A percentile compares a stretch with the other conserved stretches of the same genome.
These are phyloP conservation scores for Armadillidium nasatum DNA, from an alignment of 1,140 invertebrate genomes.

Conservation along the genomic window DNA sequence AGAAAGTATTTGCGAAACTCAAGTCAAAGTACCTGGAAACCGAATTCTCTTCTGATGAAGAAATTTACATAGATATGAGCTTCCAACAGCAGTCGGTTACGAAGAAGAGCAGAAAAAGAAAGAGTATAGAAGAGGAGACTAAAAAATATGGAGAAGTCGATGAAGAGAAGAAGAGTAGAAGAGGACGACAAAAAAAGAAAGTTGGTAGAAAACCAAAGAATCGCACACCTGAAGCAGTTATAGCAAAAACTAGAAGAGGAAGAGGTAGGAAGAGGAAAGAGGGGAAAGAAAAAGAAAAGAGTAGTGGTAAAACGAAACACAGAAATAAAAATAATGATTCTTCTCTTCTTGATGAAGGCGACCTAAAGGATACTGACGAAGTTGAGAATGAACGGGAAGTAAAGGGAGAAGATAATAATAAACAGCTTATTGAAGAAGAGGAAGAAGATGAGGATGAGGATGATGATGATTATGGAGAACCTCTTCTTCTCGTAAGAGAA, in stretches of 20 bases:
- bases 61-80: conserved; percentile 48
- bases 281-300: conserved; percentile 33
- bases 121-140: conserved; percentile 38
- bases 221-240: background rate
- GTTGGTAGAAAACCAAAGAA: conserved; percentile 42
- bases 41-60: conserved; percentile 67
- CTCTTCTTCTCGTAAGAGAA: conserved; percentile 38
- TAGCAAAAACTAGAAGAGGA: background rate
- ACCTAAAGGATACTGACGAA: background rate
- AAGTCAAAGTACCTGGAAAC: conserved; percentile 74
- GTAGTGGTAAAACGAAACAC: conserved; percentile 29
- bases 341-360: conserved; percentile 5
- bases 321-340: conserved; percentile 29
- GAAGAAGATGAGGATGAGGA: conserved; percentile 40
- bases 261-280: conserved; percentile 25
- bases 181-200: conserved; percentile 40
- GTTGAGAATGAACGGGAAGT: background rate
- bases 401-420: background rate
- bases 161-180: conserved; percentile 27
- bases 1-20: conserved; percentile 69
- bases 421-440: conserved; percentile 17
- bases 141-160: conserved; percentile 12
- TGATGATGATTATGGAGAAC: conserved; percentile 41
- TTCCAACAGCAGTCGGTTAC: conserved; percentile 39
- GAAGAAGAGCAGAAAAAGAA: conserved; percentile 40